Evolutionary conservation across 2,888 invertebrate species (phyloP), one percentile per base, ranked within the genome.

Genomic region (Drosophila melanocephala): DNA sequence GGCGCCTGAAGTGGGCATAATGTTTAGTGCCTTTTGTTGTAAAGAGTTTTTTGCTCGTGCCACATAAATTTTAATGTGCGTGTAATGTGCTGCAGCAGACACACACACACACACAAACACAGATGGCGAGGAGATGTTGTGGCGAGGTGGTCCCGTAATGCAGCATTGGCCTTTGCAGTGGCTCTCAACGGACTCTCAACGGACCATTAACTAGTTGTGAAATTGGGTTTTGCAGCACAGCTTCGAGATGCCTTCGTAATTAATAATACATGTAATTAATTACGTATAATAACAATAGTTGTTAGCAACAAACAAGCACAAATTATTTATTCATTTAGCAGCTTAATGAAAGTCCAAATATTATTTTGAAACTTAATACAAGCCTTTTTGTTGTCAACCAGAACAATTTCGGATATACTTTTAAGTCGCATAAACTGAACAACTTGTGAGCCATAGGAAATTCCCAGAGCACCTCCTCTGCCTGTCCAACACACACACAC

Each of bases 21-120:
- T 85, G 88, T 79, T 85, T 85, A 87, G 86, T 86, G 88, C 86
- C 79, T 86, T 85, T 85, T 81, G 86, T 83, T 85, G 86, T 87
- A 83, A 87, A 85, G 79, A 87, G 79, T 81, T 85, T 83, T 70
- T 72, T 68, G 77, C 65, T 82, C 67, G 61, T 74, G 81, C 80
- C 86, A 47, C 47, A 85, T 85, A 85, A 85, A 85, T 85, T 47
- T 81, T 87, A 83, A 85, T 79, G 77, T 80, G 78, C 83, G 83
- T 82, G 80, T 82, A 77, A 84, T 84, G 77, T 76, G 80, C 70
- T 83, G 87, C 79, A 79, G 70, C 74, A 73, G 69, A 74, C 59
- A 62, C 68, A 75, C 60, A 59, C 51, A 55, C 26, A 53, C 52
- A 72, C 22, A 37, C 30, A 59, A 47, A 52, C 39, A 55, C 26